Conservation (phyloP, 2,113 vertebrate genomes). For the Pomatorhinus ruficollis region DNA sequence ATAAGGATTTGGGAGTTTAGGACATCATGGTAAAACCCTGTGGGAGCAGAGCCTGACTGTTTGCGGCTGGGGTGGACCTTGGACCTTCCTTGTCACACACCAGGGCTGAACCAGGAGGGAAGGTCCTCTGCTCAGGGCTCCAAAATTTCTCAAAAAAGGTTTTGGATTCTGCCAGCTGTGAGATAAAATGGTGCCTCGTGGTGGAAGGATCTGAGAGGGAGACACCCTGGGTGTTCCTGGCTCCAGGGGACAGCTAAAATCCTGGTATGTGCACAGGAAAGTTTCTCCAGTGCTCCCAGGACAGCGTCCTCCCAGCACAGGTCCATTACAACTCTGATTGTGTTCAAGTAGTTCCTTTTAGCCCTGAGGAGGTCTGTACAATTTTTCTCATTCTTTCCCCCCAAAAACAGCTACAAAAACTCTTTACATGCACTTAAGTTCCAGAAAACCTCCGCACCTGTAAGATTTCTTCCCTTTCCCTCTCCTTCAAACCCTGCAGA, state of each 20-base stretch:
- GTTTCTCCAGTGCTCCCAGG: neutral
- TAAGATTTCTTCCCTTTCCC: neutral
- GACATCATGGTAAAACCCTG: neutral
- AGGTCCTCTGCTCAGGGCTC: neutral
- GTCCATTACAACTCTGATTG: neutral
- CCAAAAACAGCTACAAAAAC: neutral
- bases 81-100: neutral
- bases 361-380: neutral
- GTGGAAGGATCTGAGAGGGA: neutral
- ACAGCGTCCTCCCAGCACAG: neutral
- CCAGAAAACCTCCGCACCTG: neutral
- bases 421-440: neutral
- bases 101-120: neutral
- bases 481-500: neutral
- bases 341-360: neutral
- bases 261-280: accelerated
- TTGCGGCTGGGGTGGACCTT: neutral
- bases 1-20: neutral
- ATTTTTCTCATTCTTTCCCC: neutral
- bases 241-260: neutral
- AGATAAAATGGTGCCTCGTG: neutral
- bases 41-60: neutral
- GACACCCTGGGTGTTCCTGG: neutral
- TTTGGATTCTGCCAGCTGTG: neutral
- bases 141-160: neutral